Evolutionary conservation across 2,888 invertebrate species (phyloP), one percentile per base, ranked within the genome.

Genomic region (Himalopsyche kuldschensis): DNA sequence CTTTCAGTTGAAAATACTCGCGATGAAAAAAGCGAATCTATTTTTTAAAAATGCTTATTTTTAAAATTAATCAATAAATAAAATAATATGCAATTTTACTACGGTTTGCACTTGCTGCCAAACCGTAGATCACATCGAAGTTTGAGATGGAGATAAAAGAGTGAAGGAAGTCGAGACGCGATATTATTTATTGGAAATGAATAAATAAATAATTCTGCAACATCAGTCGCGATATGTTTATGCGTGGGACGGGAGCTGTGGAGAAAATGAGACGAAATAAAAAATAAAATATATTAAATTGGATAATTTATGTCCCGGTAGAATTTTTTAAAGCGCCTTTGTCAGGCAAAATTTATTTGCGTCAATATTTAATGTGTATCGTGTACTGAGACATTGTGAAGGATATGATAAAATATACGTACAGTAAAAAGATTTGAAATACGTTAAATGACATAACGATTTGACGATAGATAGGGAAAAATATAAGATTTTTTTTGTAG

Each of bases 181-280:
- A 20, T 55, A 55, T 55, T 20, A 83, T 83, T 83, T 83, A 83
- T 83, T 83, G 47, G 55, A 75, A 83, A 76, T 32, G 76, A 48
- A 80, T 83, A 80, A 83, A 83, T 83, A 83, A 75, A 55, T 55
- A 55, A 20, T 55, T 32, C 76, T 79, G 82, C 48, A 76, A 32
- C 80, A 83, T 83, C 79, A 80, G 79, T 83, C 80, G 79, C 47
- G 48, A 69, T 32, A 75, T 79, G 75, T 80, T 83, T 80, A 80
- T 80, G 75, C 20, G 46, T 47, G 35, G 31, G 80, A 24, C 20
- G 75, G 32, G 32, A 55, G 55, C 20, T 24, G 55, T 55, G 20
- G 55, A 55, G 55, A 55, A 55, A 55, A 55, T 55, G 55, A 55
- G 55, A 6, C 4, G 55, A 55, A 55, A 55, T 55, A 20, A 55